Conservation (phyloP, 2,113 vertebrate genomes). For the Phyllostomus hastatus region DNA sequence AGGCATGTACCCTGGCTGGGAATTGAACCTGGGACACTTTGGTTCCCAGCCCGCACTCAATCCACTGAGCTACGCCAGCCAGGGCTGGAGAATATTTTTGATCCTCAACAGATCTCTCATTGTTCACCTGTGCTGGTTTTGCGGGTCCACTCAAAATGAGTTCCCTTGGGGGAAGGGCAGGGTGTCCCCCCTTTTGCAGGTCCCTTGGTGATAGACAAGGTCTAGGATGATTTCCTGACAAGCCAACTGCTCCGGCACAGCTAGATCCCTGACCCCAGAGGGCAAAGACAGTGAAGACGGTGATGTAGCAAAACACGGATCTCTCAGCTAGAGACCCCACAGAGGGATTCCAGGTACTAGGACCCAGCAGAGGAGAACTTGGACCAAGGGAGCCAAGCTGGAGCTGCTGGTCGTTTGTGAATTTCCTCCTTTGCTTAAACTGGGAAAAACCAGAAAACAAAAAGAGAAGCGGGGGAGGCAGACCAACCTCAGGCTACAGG, state of each 20-base stretch:
- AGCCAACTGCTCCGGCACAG: neutral
- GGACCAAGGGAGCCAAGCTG: neutral
- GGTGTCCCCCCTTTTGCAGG: neutral
- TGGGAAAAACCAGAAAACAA: conserved; percentile 29
- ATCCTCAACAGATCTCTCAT: neutral
- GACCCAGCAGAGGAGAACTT: neutral
- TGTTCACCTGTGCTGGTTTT: neutral
- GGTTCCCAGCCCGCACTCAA: no score
- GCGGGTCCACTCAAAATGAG: neutral
- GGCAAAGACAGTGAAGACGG: neutral
- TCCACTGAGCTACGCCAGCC: no score
- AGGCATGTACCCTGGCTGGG: no score
- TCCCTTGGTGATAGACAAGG: neutral
- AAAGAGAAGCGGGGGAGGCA: neutral
- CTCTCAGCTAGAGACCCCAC: neutral
- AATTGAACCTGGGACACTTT: no score
- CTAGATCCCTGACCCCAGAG: neutral
- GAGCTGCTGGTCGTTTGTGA: neutral
- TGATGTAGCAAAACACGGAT: neutral
- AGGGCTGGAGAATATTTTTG: neutral
- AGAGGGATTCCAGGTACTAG: neutral
- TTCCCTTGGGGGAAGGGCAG: neutral
- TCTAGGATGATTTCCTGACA: neutral
- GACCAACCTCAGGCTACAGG: neutral
- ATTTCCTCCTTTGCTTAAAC: conserved; percentile 43